A percentile compares a stretch with the other conserved stretches of the same genome.
phyloP scores from a whole-genome alignment of 2,113 vertebrate genomes.

The Pomatostomus ruficeps region DNA sequence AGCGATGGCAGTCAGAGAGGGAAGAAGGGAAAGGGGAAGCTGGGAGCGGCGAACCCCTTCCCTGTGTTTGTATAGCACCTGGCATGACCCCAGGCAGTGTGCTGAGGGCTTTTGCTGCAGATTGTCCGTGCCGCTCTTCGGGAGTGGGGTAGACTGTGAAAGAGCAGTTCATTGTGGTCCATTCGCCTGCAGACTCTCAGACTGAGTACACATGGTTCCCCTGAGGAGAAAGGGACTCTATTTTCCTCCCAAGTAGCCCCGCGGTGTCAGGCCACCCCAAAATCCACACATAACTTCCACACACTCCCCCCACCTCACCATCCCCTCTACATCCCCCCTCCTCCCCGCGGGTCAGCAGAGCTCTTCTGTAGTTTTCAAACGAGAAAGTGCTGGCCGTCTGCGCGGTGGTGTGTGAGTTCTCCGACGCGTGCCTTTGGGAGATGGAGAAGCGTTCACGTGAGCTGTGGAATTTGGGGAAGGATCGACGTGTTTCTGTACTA shows the following conservation, averaged over 20 bases:
- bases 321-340: too few species aligned
- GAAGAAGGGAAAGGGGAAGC: not conserved
- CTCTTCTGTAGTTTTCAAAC: not conserved
- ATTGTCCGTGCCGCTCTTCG: not conserved
- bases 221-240: not conserved
- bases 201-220: accelerated
- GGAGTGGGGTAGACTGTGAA: not conserved
- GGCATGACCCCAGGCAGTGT: not conserved
- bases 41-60: not conserved
- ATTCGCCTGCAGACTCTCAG: not conserved
- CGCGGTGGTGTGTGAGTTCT: not conserved
- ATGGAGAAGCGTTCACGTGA: accelerated
- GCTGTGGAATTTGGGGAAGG: not conserved
- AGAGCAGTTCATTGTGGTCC: not conserved
- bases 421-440: not conserved
- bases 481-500: not conserved
- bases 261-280: not conserved
- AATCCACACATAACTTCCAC: not conserved
- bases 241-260: not conserved
- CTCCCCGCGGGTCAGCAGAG: accelerated
- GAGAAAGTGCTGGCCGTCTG: not conserved
- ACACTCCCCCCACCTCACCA: not conserved
- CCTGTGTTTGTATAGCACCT: not conserved
- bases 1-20: not conserved
- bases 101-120: not conserved